Conservation (phyloP, 92 coral and sea anemone species). For the Epizoanthus scotinus region DNA sequence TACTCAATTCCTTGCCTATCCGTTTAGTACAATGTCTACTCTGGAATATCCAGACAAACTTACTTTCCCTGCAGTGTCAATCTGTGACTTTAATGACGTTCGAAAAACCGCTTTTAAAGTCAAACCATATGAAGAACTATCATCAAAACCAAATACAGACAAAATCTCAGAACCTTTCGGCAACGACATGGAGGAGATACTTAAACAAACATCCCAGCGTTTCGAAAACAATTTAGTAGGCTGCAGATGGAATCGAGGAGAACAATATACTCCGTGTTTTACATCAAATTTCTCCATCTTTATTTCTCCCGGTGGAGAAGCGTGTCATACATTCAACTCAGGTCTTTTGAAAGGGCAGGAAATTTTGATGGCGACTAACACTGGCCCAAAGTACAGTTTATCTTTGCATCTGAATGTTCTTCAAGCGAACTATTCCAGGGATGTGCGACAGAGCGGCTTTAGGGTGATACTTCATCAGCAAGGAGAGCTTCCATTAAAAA, state of each 20-base stretch:
- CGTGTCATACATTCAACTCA: constrained; percentile 77
- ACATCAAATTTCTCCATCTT: constrained; percentile 65
- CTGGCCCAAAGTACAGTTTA: constrained; percentile 68
- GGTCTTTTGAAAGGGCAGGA: constrained; percentile 43
- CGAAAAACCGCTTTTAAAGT: constrained; percentile 52
- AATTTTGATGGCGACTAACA: constrained; percentile 54
- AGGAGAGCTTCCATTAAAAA: constrained; percentile 69
- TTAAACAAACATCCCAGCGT: constrained; percentile 40
- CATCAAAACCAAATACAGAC: neutral
- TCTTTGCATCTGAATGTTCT: constrained; percentile 62
- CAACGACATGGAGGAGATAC: constrained; percentile 41
- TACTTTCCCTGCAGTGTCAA: constrained; percentile 74
- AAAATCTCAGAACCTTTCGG: constrained; percentile 1
- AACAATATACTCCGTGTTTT: neutral
- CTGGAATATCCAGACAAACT: constrained; percentile 66
- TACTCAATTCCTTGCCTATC: constrained; percentile 59
- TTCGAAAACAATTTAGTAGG: constrained; percentile 54
- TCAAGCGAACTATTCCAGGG: constrained; percentile 52
- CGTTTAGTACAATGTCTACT: constrained; percentile 78
- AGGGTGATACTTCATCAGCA: constrained; percentile 79
- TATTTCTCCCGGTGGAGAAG: constrained; percentile 70
- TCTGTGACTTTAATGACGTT: constrained; percentile 80
- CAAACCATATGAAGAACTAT: neutral
- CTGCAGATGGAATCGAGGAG: constrained; percentile 55
- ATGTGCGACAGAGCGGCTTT: constrained; percentile 69